These are phyloP conservation scores for Phortica magna DNA, from an alignment of 2,888 invertebrate genomes.

Conservation along the genomic window DNA sequence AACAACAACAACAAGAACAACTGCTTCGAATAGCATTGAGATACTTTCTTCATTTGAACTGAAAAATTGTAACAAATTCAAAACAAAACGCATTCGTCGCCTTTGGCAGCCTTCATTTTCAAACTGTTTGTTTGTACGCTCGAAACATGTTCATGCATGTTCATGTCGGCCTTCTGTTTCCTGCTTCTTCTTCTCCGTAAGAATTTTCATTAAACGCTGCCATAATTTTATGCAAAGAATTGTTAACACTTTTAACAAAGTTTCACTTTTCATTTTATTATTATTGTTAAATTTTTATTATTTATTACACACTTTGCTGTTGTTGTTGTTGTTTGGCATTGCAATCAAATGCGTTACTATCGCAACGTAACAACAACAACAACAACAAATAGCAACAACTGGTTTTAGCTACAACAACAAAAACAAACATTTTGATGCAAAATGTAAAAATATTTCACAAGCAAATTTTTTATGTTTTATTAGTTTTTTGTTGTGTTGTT, in stretches of 20 bases:
- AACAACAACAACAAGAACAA: not conserved
- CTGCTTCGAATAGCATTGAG: too few relatives aligned
- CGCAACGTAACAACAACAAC: slow-evolving; percentile 2
- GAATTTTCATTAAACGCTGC: slow-evolving; percentile 58
- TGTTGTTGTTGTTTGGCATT: not conserved
- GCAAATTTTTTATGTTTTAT: not conserved
- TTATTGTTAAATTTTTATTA: not conserved
- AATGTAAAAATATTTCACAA: slow-evolving; percentile 9
- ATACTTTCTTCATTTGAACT: too few relatives aligned
- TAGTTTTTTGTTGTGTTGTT: not conserved
- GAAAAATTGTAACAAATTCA: too few relatives aligned
- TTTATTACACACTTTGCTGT: not conserved
- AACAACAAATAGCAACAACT: not conserved
- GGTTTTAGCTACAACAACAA: not conserved
- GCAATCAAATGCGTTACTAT: not conserved
- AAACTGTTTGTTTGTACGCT: too few relatives aligned
- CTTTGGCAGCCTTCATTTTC: too few relatives aligned
- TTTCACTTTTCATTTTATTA: slow-evolving; percentile 27
- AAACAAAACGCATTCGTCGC: too few relatives aligned
- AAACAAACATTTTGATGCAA: not conserved
- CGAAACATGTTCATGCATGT: too few relatives aligned
- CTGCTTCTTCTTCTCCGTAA: slow-evolving; percentile 36
- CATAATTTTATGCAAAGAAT: slow-evolving; percentile 53
- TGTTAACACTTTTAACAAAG: slow-evolving; percentile 24
- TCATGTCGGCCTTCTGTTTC: not conserved